Base-by-base conservation (phyloP, 2,888 invertebrate species). In the Adelphocoris suturalis region DNA sequence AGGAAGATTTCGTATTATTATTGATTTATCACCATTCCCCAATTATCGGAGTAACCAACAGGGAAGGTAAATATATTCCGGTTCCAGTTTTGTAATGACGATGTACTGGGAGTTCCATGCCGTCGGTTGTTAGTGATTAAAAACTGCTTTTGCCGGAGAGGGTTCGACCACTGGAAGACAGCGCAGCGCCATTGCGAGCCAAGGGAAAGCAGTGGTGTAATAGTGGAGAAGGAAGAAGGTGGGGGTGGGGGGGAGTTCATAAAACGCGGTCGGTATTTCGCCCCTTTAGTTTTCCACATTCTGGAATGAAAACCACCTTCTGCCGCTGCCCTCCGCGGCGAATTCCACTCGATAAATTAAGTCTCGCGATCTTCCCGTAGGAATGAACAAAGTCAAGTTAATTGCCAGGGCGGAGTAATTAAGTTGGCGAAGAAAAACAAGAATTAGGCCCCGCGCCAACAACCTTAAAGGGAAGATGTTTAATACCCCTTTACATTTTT, bases 291-390 rank as follows among this genome's bases (percentile, higher is more conserved):
- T 78, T 46, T 46, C 46, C 78, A 46, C 78, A 78, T 78, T 16
- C 46, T n/a, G 78, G 78, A 78, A 78, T 47, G 78, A 47, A 78
- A 46, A 78, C 78, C 78, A 47, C 78, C 46, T 78, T 76, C 76
- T 27, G 28, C 23, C 47, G 78, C 14, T 9, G 46, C 16, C 75
- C 12, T 28, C 75, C 75, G 23, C 75, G 13, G 23, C 78, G 78
- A 78, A 78, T 78, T 78, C 78, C 78, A 78, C 78, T 78, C 78
- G 78, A 78, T 78, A 46, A 78, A 78, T 78, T 78, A 78, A 78
- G 78, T 78, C 78, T 28, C 46, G 47, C 78, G 47, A 78, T 78
- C 46, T 78, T 78, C 78, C 14, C n/a, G 78, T 47, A 78, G 78
- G 78, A 78, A 78, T 46, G 78, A 78, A 78, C 76, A 37, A 19